Percentiles rank a stretch among this genome's conserved stretches.
Conservation (phyloP, 2,797 vertebrate genomes). For the Simalia tracyae region DNA sequence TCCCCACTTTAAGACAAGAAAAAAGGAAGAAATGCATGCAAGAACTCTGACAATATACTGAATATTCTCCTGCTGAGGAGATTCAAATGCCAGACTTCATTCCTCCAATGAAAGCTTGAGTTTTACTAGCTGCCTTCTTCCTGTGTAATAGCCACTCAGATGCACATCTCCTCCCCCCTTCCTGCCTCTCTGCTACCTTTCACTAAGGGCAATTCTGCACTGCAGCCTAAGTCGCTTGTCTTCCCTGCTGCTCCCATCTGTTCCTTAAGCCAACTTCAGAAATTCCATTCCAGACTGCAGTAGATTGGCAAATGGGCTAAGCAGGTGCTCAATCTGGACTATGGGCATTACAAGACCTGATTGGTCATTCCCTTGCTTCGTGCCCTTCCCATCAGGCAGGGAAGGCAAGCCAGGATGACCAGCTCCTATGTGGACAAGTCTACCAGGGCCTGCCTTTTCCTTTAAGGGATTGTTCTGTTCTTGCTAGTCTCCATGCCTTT, state of each 20-base stretch:
- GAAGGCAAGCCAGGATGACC: not conserved
- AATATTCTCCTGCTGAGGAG: slow-evolving; percentile 49
- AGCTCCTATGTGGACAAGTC: not conserved
- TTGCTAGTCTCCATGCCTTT: too few species aligned
- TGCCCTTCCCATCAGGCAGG: not conserved
- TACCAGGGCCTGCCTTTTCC: not conserved
- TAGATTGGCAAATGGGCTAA: not conserved
- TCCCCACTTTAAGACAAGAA: slow-evolving; percentile 1
- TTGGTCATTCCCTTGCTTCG: not conserved
- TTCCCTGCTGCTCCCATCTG: not conserved
- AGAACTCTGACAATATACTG: slow-evolving; percentile 49
- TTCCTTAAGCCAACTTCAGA: not conserved
- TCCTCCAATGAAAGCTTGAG: slow-evolving; percentile 12
- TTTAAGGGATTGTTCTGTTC: too few species aligned
- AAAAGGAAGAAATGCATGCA: slow-evolving; percentile 42
- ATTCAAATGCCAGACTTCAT: slow-evolving; percentile 54
- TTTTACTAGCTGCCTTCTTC: slow-evolving; percentile 50
- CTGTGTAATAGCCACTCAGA: slow-evolving; percentile 40
- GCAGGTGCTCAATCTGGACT: not conserved
- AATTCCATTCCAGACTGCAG: not conserved
- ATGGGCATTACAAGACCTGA: not conserved
- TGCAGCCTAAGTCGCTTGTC: not conserved
- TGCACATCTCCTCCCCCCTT: not conserved
- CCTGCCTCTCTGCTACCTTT: slow-evolving; percentile 19
- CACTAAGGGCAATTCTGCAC: not conserved